Evolutionary conservation across 1,140 invertebrate genomes (phyloP).

Genomic region (Cydia strobilella): DNA sequence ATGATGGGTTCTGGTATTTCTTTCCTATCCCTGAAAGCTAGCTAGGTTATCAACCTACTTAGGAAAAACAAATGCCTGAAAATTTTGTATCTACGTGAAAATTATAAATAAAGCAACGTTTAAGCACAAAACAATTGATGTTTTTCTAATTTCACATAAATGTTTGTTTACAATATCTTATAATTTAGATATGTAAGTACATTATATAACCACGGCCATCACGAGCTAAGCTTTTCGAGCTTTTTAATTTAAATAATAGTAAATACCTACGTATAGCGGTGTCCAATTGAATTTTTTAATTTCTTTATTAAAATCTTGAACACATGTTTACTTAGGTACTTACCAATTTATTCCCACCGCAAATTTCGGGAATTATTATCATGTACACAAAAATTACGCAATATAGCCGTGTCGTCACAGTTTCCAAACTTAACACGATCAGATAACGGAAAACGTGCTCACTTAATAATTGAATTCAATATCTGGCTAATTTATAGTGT

Average conservation of each 20-base stretch:
- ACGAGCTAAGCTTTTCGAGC: too few relatives aligned
- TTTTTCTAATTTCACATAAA: too few relatives aligned
- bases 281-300: neutral
- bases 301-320: neutral
- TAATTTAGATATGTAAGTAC: too few relatives aligned
- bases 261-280: neutral
- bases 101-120: too few relatives aligned
- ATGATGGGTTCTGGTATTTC: too few relatives aligned
- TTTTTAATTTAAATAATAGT: neutral
- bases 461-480: slow-evolving; percentile 61
- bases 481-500: slow-evolving; percentile 56
- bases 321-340: neutral
- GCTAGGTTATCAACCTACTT: too few relatives aligned
- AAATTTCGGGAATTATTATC: neutral
- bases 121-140: too few relatives aligned
- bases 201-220: too few relatives aligned
- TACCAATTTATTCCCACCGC: neutral
- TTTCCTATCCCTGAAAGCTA: too few relatives aligned
- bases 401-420: slow-evolving; percentile 31
- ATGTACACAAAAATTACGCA: slow-evolving; percentile 21
- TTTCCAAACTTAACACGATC: slow-evolving; percentile 43
- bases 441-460: slow-evolving; percentile 44
- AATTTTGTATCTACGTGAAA: too few relatives aligned
- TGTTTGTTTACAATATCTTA: too few relatives aligned
- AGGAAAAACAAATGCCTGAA: too few relatives aligned